Evolutionary conservation across 1,140 invertebrate species (phyloP).

Genomic region (Cydia pomonella): DNA sequence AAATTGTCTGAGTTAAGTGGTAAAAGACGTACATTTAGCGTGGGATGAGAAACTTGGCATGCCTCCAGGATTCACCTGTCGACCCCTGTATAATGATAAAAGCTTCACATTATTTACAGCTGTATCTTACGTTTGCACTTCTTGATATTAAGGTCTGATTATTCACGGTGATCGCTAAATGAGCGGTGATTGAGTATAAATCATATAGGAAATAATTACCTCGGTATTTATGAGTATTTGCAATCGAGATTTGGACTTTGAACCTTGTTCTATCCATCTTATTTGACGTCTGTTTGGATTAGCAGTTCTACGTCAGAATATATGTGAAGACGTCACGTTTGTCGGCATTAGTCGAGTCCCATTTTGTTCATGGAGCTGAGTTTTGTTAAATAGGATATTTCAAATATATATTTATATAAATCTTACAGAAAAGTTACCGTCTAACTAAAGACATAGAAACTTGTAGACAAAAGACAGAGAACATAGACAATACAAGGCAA

Average conservation of each 20-base stretch:
- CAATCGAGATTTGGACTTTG: not conserved
- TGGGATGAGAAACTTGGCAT: conserved; percentile 57
- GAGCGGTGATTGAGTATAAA: conserved; percentile 3
- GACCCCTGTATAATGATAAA: conserved; percentile 69
- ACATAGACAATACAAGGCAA: too few species aligned
- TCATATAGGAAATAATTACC: not conserved
- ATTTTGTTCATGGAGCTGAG: not conserved
- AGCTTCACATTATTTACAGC: conserved; percentile 70
- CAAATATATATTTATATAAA: too few species aligned
- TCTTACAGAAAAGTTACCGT: too few species aligned
- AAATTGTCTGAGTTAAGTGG: not conserved
- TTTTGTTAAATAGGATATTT: too few species aligned
- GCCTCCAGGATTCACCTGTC: conserved; percentile 67
- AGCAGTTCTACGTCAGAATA: conserved; percentile 16
- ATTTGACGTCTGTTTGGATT: conserved; percentile 6
- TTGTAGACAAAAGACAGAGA: too few species aligned
- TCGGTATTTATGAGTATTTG: not conserved
- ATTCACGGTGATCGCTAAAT: not conserved
- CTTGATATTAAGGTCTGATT: conserved; percentile 12
- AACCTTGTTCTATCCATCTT: not conserved
- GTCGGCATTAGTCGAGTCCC: not conserved
- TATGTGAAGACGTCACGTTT: conserved; percentile 1
- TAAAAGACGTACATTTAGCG: conserved; percentile 55
- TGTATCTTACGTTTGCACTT: conserved; percentile 42
- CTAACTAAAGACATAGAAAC: too few species aligned